Evolutionary conservation across 2,113 vertebrate species (phyloP).

Genomic region (Perca fluviatilis): DNA sequence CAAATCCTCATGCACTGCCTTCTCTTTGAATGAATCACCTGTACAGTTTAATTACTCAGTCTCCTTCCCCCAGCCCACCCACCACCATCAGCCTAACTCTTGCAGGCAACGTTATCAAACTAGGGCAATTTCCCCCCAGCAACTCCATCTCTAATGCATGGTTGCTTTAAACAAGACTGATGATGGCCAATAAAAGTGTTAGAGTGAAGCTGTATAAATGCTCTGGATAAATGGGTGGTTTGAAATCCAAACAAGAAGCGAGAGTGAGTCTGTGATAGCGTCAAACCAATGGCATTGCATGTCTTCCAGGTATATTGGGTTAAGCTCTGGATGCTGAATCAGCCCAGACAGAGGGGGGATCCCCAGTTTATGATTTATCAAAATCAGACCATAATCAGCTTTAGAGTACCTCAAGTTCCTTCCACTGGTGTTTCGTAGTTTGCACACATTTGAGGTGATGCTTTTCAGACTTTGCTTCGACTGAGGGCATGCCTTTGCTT

Average conservation of each 20-base stretch:
- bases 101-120: conserved; percentile 78
- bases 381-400: conserved; percentile 48
- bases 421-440: not conserved
- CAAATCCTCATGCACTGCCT: conserved; percentile 67
- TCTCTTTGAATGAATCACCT: conserved; percentile 83
- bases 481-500: not conserved
- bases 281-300: conserved; percentile 48
- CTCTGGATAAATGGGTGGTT: conserved; percentile 59
- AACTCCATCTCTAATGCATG: conserved; percentile 64
- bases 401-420: conserved; percentile 83
- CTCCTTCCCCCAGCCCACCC: conserved; percentile 69
- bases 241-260: conserved; percentile 65
- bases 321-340: conserved; percentile 55
- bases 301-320: conserved; percentile 32
- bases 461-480: not conserved
- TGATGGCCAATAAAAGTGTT: conserved; percentile 68
- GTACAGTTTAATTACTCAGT: conserved; percentile 84
- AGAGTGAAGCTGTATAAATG: conserved; percentile 73
- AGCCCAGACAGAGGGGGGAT: conserved; percentile 35
- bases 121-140: conserved; percentile 71
- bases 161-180: conserved; percentile 78
- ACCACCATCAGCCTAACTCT: conserved; percentile 68
- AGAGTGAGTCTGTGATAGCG: conserved; percentile 60
- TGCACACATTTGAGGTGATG: conserved; percentile 12
- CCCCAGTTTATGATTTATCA: conserved; percentile 27